Base-by-base conservation (phyloP, 2,888 invertebrate genomes). In the Ecliptopera silaceata region DNA sequence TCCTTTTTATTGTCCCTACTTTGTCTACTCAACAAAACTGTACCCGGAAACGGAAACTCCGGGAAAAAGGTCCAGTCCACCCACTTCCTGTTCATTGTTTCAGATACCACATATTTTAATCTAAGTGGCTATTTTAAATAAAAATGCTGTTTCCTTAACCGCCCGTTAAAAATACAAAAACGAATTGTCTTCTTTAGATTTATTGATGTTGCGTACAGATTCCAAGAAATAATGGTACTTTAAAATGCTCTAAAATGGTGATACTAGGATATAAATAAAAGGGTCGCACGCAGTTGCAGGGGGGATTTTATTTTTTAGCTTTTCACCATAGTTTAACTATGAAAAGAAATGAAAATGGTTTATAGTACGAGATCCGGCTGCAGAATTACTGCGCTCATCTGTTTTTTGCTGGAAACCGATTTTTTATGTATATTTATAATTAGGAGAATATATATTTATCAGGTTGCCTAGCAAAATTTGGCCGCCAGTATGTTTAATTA, bases 61-160 rank as follows among this genome's bases (percentile, higher is more conserved):
- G 75, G 76, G 73, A 74, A 80, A 75, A 79, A 79, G 80, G 80
- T 72, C 78, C 68, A 55, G 76, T 84, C 88, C 86, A 77, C 84
- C 84, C 86, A 79, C 73, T 74, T 77, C 79, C 81, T 82, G 86
- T 84, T 84, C 78, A 82, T 88, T 88, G 88, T 89, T 84, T 80
- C 74, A 77, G 77, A 75, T 77, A 79, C 78, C 65, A 88, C 88
- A 90, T 89, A 90, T 91, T 91, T 91, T 88, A 86, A 87, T 84
- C 84, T 88, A 90, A 90, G 88, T 89, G 89, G 86, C 82, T 88
- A 78, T 79, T 89, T 91, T 90, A 82, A 91, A 91, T 91, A 91
- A 91, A 90, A 91, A 88, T 80, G 86, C 85, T 83, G 84, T 86
- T 87, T 77, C 77, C 80, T 71, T 71, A 68, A 75, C 61, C 65